Percentiles rank a stretch among this genome's conserved stretches.
Conservation (phyloP, 2,113 vertebrate genomes). For the Periophthalmodon schlosseri region DNA sequence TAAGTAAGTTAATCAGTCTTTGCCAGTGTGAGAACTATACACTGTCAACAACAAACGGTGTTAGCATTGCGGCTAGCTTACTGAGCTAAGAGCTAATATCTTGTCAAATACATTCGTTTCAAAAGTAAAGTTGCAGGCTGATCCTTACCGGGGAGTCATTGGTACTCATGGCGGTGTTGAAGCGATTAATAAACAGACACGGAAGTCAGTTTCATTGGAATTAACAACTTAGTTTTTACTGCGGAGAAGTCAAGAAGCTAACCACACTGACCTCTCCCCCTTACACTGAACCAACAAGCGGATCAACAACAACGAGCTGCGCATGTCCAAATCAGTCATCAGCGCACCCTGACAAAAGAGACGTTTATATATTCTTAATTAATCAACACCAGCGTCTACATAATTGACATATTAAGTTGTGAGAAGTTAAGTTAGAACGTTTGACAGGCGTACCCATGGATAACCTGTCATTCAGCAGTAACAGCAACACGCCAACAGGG, state of each 20-base stretch:
- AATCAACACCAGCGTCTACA: neutral
- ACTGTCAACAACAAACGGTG: slow-evolving; percentile 44
- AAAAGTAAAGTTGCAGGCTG: neutral
- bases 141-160: slow-evolving; percentile 54
- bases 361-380: neutral
- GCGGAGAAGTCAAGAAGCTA: slow-evolving; percentile 30
- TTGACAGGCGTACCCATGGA: neutral
- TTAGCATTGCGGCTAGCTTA: slow-evolving; percentile 48
- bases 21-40: neutral
- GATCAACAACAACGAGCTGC: slow-evolving; percentile 20
- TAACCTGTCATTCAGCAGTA: neutral
- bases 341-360: neutral
- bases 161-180: slow-evolving; percentile 52
- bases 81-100: slow-evolving; percentile 27
- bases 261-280: slow-evolving; percentile 33
- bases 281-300: slow-evolving; percentile 29
- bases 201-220: neutral
- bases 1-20: slow-evolving; percentile 17
- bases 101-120: neutral
- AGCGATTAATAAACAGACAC: neutral
- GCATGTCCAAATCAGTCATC: neutral
- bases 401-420: neutral
- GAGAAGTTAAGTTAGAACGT: neutral
- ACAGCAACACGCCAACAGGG: slow-evolving; percentile 14
- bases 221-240: slow-evolving; percentile 38